Percentiles rank a stretch among this genome's conserved stretches.
phyloP scores from a whole-genome alignment of 2,797 vertebrate species.

The Brotogeris chrysoptera region DNA sequence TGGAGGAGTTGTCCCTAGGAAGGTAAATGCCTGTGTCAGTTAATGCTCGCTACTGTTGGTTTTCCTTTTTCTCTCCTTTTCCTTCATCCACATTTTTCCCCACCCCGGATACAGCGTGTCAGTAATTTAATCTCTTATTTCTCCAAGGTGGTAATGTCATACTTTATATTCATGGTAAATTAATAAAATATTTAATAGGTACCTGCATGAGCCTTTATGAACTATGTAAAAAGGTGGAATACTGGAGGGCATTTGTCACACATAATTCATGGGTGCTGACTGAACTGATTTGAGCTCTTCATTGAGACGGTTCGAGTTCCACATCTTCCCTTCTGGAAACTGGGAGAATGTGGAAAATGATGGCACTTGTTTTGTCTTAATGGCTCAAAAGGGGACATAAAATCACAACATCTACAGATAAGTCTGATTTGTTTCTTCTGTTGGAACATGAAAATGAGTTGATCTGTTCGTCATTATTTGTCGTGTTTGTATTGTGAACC shows the following conservation, averaged over 20 bases:
- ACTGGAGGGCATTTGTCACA: slow-evolving; percentile 62
- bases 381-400: not conserved
- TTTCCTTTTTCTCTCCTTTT: not conserved
- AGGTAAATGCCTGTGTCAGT: not conserved
- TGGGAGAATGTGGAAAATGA: not conserved
- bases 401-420: not conserved
- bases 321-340: not conserved
- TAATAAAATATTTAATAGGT: slow-evolving; percentile 72
- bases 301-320: not conserved
- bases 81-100: not conserved
- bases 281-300: not conserved
- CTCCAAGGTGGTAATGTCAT: slow-evolving; percentile 40
- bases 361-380: not conserved
- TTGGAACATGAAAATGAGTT: not conserved
- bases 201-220: slow-evolving; percentile 55
- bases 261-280: slow-evolving; percentile 34
- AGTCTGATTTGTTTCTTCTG: not conserved
- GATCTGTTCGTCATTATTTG: not conserved
- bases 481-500: not conserved
- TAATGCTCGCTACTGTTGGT: not conserved
- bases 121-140: slow-evolving; percentile 41
- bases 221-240: slow-evolving; percentile 30
- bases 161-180: slow-evolving; percentile 69
- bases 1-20: not conserved
- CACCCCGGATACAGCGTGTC: not conserved